Percentiles rank a stretch among this genome's conserved stretches.
phyloP scores from a whole-genome alignment of 2,888 invertebrate genomes.

The Leucoma salicis region DNA sequence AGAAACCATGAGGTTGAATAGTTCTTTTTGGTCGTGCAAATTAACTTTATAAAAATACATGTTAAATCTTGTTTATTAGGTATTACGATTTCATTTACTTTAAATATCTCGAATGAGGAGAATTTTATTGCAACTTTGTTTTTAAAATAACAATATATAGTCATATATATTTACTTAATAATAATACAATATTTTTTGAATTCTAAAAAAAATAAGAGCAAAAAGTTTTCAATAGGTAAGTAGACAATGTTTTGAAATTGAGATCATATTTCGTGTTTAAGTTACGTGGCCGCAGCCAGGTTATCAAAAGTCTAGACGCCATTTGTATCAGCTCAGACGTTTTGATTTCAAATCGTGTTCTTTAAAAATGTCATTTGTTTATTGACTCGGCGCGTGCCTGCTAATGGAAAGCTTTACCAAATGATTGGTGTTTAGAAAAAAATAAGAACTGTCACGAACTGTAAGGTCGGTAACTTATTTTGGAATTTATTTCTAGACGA shows the following conservation, averaged over 20 bases:
- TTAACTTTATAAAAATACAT: no score
- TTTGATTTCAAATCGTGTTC: constrained; percentile 73
- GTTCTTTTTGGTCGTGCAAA: not conserved
- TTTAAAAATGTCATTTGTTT: constrained; percentile 75
- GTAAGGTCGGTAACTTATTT: constrained; percentile 14
- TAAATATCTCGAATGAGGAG: no score
- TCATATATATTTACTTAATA: no score
- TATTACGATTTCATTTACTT: no score
- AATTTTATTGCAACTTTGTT: no score
- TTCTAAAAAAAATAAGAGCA: no score
- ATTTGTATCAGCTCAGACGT: constrained; percentile 66
- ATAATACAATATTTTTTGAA: no score
- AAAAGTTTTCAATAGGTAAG: not conserved
- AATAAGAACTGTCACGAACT: constrained; percentile 55
- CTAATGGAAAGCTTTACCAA: constrained; percentile 75
- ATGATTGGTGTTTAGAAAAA: constrained; percentile 58
- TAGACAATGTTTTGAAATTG: constrained; percentile 9
- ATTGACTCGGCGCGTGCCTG: constrained; percentile 74
- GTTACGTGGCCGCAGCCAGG: constrained; percentile 29
- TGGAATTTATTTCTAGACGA: constrained; percentile 5
- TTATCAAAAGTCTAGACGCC: constrained; percentile 73
- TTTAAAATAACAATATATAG: no score
- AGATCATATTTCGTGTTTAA: constrained; percentile 21
- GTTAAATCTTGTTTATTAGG: no score
- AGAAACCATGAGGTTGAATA: constrained; percentile 2